Conservation (phyloP, 2,797 vertebrate genomes). For the Iguana delicatissima region DNA sequence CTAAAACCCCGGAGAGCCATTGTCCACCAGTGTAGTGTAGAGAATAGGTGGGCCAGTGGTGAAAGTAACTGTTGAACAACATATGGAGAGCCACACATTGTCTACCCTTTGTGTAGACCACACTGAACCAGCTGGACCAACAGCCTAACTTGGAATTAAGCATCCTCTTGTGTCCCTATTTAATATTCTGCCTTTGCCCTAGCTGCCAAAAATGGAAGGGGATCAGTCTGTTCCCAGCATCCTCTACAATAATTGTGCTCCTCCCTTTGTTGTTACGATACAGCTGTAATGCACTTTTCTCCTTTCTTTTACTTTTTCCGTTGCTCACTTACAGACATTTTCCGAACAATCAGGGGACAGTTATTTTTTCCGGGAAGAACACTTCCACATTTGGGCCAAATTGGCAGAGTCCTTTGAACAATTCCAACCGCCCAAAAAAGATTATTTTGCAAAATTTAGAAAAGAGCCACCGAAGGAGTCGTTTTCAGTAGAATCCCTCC, state of each 20-base stretch:
- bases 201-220: neutral
- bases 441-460: conserved; percentile 28
- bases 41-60: neutral
- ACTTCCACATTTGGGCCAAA: conserved; percentile 45
- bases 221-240: neutral
- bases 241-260: neutral
- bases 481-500: neutral
- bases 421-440: neutral
- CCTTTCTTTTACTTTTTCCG: neutral
- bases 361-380: conserved; percentile 36
- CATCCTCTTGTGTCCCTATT: neutral
- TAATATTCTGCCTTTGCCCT: neutral
- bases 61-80: neutral
- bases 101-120: neutral
- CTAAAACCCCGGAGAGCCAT: neutral
- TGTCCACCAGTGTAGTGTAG: neutral
- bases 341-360: conserved; percentile 6
- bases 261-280: neutral
- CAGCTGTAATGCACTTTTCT: neutral
- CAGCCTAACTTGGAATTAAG: too few relatives aligned
- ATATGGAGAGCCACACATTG: neutral
- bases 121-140: neutral
- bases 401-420: conserved; percentile 29
- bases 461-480: neutral
- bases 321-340: neutral